Base-by-base conservation (phyloP, 2,113 vertebrate genomes). In the Neogale vison region DNA sequence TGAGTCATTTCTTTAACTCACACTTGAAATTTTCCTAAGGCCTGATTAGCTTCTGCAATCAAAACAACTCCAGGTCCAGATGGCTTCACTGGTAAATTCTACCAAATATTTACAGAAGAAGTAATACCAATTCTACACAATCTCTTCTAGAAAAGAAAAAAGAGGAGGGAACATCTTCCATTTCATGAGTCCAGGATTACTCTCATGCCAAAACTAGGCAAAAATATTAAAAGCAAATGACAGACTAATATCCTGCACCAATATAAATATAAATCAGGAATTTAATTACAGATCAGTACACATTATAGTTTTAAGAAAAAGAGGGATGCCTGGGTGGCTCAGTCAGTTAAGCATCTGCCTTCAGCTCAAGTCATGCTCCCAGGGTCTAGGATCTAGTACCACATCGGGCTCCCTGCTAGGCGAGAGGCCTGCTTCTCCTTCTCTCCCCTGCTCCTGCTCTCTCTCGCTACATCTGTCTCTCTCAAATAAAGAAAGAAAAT, bases 181-280 rank as follows among this genome's bases (percentile, higher is more conserved):
- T 50, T 80, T 88, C 84, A 42, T 80, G 47, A 93, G 18, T 31
- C 50, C 24, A 93, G 13, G 79, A 90, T 79, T 87, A 59, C 34
- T 83, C 36, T 59, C 55, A 82, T 29, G 36, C 10, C 45, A 83
- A 76, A 94, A 95, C 20, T 63, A 81, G 34, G 72, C 65, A 96
- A 96, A 72, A 39, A 90, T 26, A 93, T 47, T 82, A 83, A 90
- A 94, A 97, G 42, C 31, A 76, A 93, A 93, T 71, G 85, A 89
- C 15, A 95, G n/a, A 71, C 52, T 21, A 95, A 69, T 50, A 90
- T 9, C 21, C 45, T n/a, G 65, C 6, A 94, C 10, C 11, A 89
- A 36, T 52, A 83, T 12, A 96, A 21, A 82, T 83, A 45, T 15
- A 23, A 71, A 63, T 45, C 52, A 86, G 29, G 6, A 59, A 6